Evolutionary conservation across 2,888 invertebrate genomes (phyloP).

Genomic region (Bugula neritina): DNA sequence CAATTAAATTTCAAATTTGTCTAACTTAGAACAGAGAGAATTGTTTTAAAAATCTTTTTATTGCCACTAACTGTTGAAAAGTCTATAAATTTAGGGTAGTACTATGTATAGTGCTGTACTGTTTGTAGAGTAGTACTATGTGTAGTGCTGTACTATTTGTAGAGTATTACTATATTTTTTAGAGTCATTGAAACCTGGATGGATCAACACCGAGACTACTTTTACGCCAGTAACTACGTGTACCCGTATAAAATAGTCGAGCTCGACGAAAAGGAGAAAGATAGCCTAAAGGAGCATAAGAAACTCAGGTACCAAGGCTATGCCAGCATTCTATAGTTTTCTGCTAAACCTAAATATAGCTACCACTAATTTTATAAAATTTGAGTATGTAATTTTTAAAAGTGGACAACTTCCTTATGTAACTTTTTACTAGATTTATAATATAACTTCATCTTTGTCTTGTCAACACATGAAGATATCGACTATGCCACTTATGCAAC

Average conservation of each 20-base stretch:
- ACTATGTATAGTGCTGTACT: background rate
- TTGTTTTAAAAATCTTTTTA: too few relatives aligned
- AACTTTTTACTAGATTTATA: too few relatives aligned
- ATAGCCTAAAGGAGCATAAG: background rate
- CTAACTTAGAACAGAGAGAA: too few relatives aligned
- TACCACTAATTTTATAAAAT: too few relatives aligned
- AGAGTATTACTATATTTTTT: background rate
- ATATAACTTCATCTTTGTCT: too few relatives aligned
- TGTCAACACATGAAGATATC: too few relatives aligned
- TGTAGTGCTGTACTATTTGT: background rate
- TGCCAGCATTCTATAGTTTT: too few relatives aligned
- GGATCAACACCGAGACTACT: constrained; percentile 36
- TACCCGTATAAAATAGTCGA: constrained; percentile 23
- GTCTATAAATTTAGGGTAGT: background rate
- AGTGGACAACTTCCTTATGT: too few relatives aligned
- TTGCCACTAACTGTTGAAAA: too few relatives aligned
- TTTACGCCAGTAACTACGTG: constrained; percentile 31
- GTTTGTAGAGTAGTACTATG: background rate
- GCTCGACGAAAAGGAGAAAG: constrained; percentile 12
- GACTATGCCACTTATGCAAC: too few relatives aligned
- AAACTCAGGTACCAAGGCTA: background rate
- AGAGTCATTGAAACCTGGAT: constrained; percentile 37
- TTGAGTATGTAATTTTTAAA: too few relatives aligned
- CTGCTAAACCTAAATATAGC: background rate
- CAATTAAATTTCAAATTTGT: too few relatives aligned